Conservation (phyloP, 2,113 vertebrate species). For the Conger conger region DNA sequence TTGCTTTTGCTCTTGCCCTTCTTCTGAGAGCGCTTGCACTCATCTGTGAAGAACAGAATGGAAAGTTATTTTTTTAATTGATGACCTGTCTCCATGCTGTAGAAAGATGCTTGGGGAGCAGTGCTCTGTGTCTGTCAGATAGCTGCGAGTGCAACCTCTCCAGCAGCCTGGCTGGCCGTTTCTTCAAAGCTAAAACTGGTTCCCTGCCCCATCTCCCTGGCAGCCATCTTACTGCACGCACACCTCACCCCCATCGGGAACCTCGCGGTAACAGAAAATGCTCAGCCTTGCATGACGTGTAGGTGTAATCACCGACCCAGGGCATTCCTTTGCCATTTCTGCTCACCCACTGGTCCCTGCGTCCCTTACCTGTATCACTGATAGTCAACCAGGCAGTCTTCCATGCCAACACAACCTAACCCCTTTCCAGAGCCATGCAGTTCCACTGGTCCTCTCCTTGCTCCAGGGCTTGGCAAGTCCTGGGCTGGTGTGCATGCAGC, state of each 20-base stretch:
- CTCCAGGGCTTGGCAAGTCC: too few relatives aligned
- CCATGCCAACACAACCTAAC: background rate
- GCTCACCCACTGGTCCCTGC: background rate
- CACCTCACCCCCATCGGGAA: background rate
- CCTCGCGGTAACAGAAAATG: background rate
- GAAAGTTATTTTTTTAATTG: background rate
- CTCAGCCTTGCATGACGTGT: background rate
- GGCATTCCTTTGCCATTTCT: background rate
- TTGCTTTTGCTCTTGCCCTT: background rate
- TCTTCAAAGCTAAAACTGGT: background rate
- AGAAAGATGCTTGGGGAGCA: background rate
- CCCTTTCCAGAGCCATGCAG: background rate
- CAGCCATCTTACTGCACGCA: background rate
- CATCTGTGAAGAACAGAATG: constrained; percentile 17
- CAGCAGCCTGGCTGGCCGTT: too few relatives aligned
- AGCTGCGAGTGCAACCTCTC: background rate
- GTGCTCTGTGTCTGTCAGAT: background rate
- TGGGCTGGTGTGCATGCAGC: too few relatives aligned
- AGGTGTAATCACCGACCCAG: background rate
- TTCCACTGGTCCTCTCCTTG: background rate
- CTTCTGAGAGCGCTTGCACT: constrained; percentile 9
- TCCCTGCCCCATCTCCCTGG: background rate
- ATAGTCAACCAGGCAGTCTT: background rate
- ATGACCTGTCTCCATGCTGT: background rate
- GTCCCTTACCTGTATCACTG: background rate